A percentile compares a stretch with the other conserved stretches of the same genome.
These are phyloP conservation scores for Baryphthengus martii DNA, from an alignment of 2,113 vertebrate species.

Conservation along the genomic window DNA sequence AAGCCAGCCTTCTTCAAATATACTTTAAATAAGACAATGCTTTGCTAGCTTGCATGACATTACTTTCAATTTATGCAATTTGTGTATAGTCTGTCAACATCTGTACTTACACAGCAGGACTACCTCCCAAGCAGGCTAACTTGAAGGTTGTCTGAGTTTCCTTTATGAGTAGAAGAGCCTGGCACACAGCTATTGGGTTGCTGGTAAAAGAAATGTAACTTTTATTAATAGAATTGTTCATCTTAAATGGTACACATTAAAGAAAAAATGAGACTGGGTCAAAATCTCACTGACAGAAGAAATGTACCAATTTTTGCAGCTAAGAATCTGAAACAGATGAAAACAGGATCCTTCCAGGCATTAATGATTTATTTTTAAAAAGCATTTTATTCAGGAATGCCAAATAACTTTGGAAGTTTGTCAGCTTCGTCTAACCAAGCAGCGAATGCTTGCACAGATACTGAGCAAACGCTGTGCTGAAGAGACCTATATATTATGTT, in stretches of 20 bases:
- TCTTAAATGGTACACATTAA: not conserved
- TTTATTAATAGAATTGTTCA: not conserved
- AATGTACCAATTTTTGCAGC: not conserved
- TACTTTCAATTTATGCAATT: not conserved
- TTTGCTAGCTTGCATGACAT: not conserved
- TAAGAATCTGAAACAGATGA: not conserved
- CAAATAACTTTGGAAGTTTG: conserved; percentile 28
- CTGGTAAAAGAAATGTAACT: not conserved
- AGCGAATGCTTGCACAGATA: conserved; percentile 1
- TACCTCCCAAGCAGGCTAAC: not conserved
- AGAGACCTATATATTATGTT: conserved; percentile 19
- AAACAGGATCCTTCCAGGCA: not conserved
- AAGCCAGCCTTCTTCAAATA: not conserved
- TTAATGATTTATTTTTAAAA: not conserved
- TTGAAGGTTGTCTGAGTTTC: not conserved
- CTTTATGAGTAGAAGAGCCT: not conserved
- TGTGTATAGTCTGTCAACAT: not conserved
- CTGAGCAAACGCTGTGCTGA: not conserved
- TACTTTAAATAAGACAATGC: not conserved
- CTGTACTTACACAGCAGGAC: not conserved
- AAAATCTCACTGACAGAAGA: not conserved
- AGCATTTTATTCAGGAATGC: conserved; percentile 20
- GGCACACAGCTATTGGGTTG: not conserved
- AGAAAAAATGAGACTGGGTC: not conserved
- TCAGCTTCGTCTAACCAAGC: conserved; percentile 8